Percentiles rank a stretch among this genome's conserved stretches.
Conservation (phyloP, 2,113 vertebrate genomes). For the Myocastor coypus region DNA sequence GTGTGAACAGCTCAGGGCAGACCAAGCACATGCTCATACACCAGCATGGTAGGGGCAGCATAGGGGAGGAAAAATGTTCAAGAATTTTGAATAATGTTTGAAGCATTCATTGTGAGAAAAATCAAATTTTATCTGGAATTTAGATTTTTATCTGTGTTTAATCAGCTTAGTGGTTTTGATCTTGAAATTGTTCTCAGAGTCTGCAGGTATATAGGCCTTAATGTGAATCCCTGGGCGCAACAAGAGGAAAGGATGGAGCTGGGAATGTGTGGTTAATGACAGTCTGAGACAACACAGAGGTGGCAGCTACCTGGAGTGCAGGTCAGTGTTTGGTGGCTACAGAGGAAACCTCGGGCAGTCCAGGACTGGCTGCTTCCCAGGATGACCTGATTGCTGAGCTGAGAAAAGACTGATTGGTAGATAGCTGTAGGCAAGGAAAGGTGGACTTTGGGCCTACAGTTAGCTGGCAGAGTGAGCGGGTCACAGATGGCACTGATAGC, state of each 20-base stretch:
- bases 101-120: not conserved
- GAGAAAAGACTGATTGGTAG: not conserved
- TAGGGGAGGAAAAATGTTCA: not conserved
- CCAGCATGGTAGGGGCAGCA: not conserved
- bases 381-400: not conserved
- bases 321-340: not conserved
- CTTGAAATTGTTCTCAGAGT: not conserved
- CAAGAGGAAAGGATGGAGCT: not conserved
- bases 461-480: not conserved
- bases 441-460: not conserved
- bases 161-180: not conserved
- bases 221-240: not conserved
- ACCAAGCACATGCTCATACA: not conserved
- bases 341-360: not conserved
- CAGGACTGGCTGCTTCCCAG: not conserved
- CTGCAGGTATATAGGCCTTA: not conserved
- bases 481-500: not conserved
- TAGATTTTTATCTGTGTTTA: not conserved
- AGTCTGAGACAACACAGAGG: not conserved
- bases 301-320: not conserved
- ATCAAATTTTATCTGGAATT: not conserved
- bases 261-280: not conserved
- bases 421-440: not conserved
- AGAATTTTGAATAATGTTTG: not conserved
- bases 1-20: not conserved